phyloP scores from a whole-genome alignment of 53 echinoderm and acorn worm genomes.

The Holothuria leucospilota region DNA sequence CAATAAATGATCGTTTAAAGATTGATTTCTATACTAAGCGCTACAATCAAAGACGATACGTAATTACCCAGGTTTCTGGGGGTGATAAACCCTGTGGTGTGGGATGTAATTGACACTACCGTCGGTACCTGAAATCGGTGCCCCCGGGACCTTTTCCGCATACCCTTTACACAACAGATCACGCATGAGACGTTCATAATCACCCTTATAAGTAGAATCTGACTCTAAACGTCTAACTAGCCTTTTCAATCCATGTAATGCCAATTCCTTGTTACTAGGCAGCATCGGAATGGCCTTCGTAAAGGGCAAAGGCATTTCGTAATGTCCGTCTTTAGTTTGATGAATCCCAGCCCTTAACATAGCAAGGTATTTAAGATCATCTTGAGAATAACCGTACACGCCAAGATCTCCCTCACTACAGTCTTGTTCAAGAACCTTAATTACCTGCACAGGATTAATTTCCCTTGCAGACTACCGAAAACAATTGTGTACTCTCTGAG shows the following conservation, averaged over 20 bases:
- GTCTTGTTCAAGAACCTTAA: constrained; percentile 52
- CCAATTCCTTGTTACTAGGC: constrained; percentile 74
- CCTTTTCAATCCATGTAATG: constrained; percentile 25
- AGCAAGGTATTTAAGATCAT: constrained; percentile 60
- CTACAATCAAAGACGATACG: too few relatives aligned
- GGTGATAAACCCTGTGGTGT: constrained; percentile 64
- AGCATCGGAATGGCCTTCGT: constrained; percentile 31
- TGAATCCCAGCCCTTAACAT: constrained; percentile 58
- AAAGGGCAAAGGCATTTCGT: too few relatives aligned
- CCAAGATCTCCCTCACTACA: constrained; percentile 39
- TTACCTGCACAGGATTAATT: constrained; percentile 49
- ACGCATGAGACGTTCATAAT: constrained; percentile 52
- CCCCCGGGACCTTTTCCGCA: too few relatives aligned
- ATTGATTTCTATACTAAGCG: constrained; percentile 59
- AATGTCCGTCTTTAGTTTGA: too few relatives aligned
- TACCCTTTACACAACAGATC: constrained; percentile 41
- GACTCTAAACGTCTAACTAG: constrained; percentile 39
- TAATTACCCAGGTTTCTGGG: constrained; percentile 54
- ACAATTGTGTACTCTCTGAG: neutral
- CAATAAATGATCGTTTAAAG: too few relatives aligned
- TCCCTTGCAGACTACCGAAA: constrained; percentile 38
- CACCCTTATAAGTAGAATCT: constrained; percentile 49
- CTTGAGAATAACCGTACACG: constrained; percentile 42
- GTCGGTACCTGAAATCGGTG: neutral
- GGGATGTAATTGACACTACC: constrained; percentile 22